Evolutionary conservation across 1,140 invertebrate genomes (phyloP), one percentile per base, ranked within the genome.

Genomic region (Listronotus bonariensis): DNA sequence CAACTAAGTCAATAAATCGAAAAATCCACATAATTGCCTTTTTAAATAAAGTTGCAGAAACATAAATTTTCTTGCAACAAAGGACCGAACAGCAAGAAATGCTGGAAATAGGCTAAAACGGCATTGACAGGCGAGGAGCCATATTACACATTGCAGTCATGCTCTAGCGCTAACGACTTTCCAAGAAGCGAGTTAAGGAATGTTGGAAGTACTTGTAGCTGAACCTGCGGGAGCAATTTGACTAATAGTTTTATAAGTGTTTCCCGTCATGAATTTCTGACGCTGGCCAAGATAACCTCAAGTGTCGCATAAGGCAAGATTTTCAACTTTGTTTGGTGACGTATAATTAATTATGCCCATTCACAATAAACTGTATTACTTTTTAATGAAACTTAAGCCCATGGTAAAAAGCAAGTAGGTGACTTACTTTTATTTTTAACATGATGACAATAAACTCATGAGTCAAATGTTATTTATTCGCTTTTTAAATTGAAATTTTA

Each of bases 221-320:
- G 52, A 64, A 64, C 64, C 49, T 66, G 55, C 31, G 55, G 48
- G 64, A 66, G 55, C 56, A 60, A 59, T 66, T 66, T 66, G 64
- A 66, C 64, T 66, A 66, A 66, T 66, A 66, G 64, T 66, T 66
- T 66, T 66, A 66, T 66, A 66, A 66, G 49, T 59, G 64, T 60
- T 66, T 66, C 64, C 64, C 34, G 55, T 66, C 56, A 66, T 41
- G 64, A 66, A 59, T 66, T 60, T 59, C 55, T 48, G 48, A 66
- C 55, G 46, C 64, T 53, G 55, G 38, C 56, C 51, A 38, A 45
- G 56, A 65, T 57, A 65, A 65, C 53, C 45, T 38, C 32, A 48
- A 11, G 31, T 36, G 43, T 62, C 20, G 20, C 43, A 34, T 32
- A 53, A 62, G 36, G 49, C 36, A 59, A 49, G 45, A 38, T 59